Conservation (phyloP, 2,113 vertebrate species). For the Protobothrops flavoviridis region DNA sequence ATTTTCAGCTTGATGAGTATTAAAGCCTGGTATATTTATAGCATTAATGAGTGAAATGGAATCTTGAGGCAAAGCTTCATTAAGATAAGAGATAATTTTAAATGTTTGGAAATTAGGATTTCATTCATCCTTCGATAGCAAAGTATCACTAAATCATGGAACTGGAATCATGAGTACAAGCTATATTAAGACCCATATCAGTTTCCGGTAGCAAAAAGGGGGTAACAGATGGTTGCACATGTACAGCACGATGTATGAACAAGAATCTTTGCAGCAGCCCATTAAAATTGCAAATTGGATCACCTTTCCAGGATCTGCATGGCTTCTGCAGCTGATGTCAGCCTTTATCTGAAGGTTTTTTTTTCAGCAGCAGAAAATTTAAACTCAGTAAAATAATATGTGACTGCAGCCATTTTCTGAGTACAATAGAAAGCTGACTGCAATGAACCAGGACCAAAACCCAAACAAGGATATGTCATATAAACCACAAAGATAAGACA, state of each 20-base stretch:
- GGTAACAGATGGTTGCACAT: background rate
- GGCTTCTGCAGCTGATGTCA: background rate
- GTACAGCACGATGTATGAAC: background rate
- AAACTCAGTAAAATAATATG: background rate
- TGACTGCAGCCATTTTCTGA: background rate
- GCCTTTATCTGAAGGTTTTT: background rate
- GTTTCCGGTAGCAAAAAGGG: background rate
- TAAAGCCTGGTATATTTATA: background rate
- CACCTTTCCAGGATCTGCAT: background rate
- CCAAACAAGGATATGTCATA: background rate
- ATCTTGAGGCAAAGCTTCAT: background rate
- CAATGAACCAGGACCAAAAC: background rate
- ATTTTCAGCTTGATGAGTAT: background rate
- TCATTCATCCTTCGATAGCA: background rate
- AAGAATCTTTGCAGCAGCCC: background rate
- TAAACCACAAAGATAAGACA: background rate
- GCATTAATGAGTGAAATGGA: background rate
- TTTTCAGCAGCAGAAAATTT: background rate
- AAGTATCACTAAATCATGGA: background rate
- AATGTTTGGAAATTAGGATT: background rate
- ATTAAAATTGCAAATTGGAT: background rate
- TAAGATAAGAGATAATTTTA: background rate
- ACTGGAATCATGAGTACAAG: background rate
- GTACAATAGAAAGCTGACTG: background rate
- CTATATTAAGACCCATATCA: background rate